Evolutionary conservation across 2,797 vertebrate genomes (phyloP), one percentile per base, ranked within the genome.

Genomic region (Pitangus sulphuratus): DNA sequence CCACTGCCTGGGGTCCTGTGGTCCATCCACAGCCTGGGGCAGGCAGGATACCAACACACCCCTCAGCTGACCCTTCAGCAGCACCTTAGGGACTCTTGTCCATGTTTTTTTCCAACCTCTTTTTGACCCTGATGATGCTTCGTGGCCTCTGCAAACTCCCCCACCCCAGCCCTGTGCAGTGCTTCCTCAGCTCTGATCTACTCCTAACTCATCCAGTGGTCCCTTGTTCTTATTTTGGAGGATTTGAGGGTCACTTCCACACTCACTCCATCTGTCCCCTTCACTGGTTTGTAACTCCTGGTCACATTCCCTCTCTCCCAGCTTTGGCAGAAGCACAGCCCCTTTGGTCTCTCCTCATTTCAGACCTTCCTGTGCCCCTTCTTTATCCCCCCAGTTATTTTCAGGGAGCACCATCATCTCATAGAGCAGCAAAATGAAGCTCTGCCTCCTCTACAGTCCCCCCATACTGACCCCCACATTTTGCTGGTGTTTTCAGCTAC

Each of bases 401-500:
- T 9, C 4, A 50, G 53, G 24, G 24, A 0, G 0, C 26, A 58
- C 30, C 56, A 13, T 7, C 6, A n/a, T 9, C 48, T 44, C 30
- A 13, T 0, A 47, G 0, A 54, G 74, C 60, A 74, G 69, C 14
- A 84, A 77, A 89, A 39, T 4, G 2, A 47, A 31, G 51, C 3
- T 78, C 39, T 87, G 37, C 65, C 48, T 84, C 19, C 6, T 39
- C 48, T 65, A 31, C 31, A 26, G 51, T 37, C 39, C 47, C 30
- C 1, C 0, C 20, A 15, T 48, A 42, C 60, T 9, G 21, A 61
- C 17, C 71, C 3, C 8, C 31, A 15, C 24, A 5, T 70, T 78
- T 51, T 51, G 30, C 53, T 66, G 51, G 9, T 1, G 2, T 62
- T 87, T 84, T 64, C 56, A 81, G 51, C 26, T 13, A 30, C 31